A percentile compares a stretch with the other conserved stretches of the same genome.
These are phyloP conservation scores for Aricia artaxerxes DNA, from an alignment of 2,888 invertebrate genomes.

Conservation along the genomic window DNA sequence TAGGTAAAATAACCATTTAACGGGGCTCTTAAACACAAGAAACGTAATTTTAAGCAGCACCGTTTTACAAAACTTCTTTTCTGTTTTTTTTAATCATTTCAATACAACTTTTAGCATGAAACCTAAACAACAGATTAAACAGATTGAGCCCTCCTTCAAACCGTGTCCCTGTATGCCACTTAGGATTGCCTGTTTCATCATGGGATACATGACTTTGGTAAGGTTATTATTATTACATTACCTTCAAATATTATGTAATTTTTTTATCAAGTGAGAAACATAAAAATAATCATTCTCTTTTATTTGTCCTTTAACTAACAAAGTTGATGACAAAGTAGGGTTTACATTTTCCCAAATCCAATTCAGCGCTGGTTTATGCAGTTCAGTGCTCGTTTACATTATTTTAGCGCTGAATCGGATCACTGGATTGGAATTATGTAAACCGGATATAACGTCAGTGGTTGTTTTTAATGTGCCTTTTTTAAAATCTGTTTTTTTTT, in stretches of 20 bases:
- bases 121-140: neutral
- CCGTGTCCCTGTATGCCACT: neutral
- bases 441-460: neutral
- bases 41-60: too few species aligned
- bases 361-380: too few species aligned
- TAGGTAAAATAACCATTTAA: too few species aligned
- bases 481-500: neutral
- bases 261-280: too few species aligned
- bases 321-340: too few species aligned
- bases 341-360: too few species aligned
- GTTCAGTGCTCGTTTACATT: too few species aligned
- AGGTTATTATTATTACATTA: neutral
- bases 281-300: neutral
- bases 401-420: too few species aligned
- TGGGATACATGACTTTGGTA: constrained; percentile 23
- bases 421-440: too few species aligned
- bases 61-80: neutral
- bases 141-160: neutral
- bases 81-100: neutral
- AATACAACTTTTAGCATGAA: neutral
- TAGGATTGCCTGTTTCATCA: neutral
- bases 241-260: too few species aligned
- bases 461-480: neutral
- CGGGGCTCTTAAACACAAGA: too few species aligned
- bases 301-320: neutral